Conservation (phyloP, 2,797 vertebrate species). For the Buceros bicornis region DNA sequence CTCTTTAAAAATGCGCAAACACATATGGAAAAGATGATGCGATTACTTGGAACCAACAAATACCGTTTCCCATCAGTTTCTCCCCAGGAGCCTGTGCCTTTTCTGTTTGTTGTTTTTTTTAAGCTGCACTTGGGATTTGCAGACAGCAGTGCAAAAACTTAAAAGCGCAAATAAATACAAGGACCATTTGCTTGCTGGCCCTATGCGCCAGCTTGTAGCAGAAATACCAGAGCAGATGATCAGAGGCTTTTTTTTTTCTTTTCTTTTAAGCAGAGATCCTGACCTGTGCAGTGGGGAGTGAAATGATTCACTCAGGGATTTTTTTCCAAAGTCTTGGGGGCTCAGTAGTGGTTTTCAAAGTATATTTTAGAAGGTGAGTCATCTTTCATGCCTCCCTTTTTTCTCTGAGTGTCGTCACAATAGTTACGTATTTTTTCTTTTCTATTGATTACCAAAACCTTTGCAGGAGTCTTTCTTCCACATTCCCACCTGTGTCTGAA, state of each 20-base stretch:
- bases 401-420: not conserved
- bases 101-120: not conserved
- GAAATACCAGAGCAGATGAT: conserved; percentile 22
- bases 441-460: not conserved
- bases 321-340: conserved; percentile 6
- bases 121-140: not conserved
- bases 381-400: not conserved
- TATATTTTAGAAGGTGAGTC: not conserved
- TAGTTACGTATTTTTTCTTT: not conserved
- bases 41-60: not conserved
- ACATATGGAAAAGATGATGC: not conserved
- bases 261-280: conserved; percentile 17
- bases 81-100: not conserved
- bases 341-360: not conserved
- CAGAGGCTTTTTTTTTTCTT: not conserved
- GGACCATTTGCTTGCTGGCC: conserved; percentile 30
- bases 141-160: conserved; percentile 18
- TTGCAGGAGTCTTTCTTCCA: not conserved
- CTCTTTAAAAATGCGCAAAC: not conserved
- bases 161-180: conserved; percentile 31
- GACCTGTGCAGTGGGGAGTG: conserved; percentile 9
- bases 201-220: not conserved
- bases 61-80: not conserved
- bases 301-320: conserved; percentile 24
- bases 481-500: not conserved